Evolutionary conservation across 2,797 vertebrate genomes (phyloP).

Genomic region (Anisognathus igniventris): DNA sequence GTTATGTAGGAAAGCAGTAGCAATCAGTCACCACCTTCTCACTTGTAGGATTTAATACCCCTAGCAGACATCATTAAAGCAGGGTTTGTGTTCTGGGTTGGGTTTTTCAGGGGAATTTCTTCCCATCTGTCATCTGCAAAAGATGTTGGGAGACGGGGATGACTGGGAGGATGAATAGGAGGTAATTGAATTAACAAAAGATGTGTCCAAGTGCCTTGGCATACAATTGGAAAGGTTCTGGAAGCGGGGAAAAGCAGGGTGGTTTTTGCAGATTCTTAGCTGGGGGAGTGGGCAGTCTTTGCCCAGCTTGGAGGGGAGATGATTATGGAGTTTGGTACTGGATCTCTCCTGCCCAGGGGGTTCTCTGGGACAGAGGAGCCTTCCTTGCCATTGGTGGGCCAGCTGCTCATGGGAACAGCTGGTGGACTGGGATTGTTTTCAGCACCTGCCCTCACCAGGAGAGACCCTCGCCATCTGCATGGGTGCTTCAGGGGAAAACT

Average conservation of each 20-base stretch:
- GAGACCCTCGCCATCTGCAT: rapidly evolving
- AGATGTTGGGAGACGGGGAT: background rate
- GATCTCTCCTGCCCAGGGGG: background rate
- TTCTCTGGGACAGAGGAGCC: rapidly evolving
- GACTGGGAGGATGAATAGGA: background rate
- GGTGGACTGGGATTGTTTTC: background rate
- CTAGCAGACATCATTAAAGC: background rate
- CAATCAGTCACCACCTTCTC: background rate
- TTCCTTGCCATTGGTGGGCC: background rate
- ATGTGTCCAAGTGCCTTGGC: background rate
- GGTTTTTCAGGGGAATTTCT: background rate
- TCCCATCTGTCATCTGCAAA: background rate
- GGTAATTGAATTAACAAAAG: background rate
- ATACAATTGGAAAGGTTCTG: background rate
- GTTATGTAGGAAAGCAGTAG: background rate
- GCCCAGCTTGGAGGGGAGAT: background rate
- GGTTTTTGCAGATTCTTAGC: background rate
- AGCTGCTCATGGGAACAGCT: rapidly evolving
- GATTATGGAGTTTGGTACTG: background rate
- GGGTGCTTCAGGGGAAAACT: background rate
- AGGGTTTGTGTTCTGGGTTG: background rate
- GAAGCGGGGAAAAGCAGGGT: background rate
- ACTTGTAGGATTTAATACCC: background rate
- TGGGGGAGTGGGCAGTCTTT: background rate
- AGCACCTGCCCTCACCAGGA: rapidly evolving